Base-by-base conservation (phyloP, 2,888 invertebrate species). In the Halocaridina rubra region DNA sequence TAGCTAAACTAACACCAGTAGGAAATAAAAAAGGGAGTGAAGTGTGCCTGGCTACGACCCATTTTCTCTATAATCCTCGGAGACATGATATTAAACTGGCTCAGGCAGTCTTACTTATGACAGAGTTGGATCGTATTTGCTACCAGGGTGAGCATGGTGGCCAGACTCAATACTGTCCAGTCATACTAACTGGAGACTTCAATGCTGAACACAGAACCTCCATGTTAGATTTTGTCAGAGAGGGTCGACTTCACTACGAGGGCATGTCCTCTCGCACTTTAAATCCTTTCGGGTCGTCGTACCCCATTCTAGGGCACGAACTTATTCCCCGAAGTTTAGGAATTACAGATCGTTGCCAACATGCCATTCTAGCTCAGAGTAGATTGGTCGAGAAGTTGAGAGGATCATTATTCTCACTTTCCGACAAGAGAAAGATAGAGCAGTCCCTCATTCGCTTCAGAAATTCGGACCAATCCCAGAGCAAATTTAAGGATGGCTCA, bases 181-280 rank as follows among this genome's bases (percentile, higher is more conserved):
- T 96, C 4, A 94, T 99, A 85, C 89, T 99, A 86, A 95, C 96
- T 3, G 99, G 99, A 0, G 99, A 99, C 91, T 95, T 99, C 87
- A 99, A 99, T 91, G 94, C 96, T 1, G 92, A 93, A 81, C 96
- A 97, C 0, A 91, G 93, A 64, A 95, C 96, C 59, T 93, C 94
- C 1, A 93, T 97, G 0, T 94, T 95, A 89, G 91, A 93, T 80
- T 93, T 97, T 69, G 91, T 97, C 74, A 93, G 93, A 0, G 91
- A 91, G 29, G 96, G 96, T 19, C 89, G 90, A 69, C 92, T 96
- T n/a, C 81, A 90, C 27, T 91, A 89, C 91, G 89, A 90, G 27
- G 90, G 90, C 2, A 87, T 90, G 3, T 77, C 88, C 3, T 86
- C 89, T 24, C 89, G 89, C 16, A 80, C 59, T 0, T 33, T 85